A percentile compares a stretch with the other conserved stretches of the same genome.
Conservation (phyloP, 2,113 vertebrate genomes). For the Meleagris gallopavo region DNA sequence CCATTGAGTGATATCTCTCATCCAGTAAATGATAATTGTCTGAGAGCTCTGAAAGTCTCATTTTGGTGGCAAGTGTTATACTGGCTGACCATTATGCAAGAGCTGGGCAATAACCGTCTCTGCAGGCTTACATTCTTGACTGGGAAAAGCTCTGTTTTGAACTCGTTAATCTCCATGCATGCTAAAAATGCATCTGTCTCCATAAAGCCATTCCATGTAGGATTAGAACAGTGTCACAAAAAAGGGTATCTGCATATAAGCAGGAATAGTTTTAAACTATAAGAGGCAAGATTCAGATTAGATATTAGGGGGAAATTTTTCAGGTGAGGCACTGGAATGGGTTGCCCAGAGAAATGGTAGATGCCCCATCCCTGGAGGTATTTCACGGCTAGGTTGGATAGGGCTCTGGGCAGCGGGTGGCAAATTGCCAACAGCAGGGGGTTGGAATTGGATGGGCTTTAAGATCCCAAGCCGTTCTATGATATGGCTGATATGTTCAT, state of each 20-base stretch:
- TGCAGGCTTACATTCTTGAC: background rate
- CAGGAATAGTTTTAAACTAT: too few species aligned
- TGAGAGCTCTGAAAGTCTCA: background rate
- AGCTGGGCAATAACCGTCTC: background rate
- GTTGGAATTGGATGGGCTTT: too few species aligned
- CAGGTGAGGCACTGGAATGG: too few species aligned
- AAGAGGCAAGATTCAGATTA: too few species aligned
- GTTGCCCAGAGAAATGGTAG: too few species aligned
- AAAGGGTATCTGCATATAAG: conserved; percentile 4
- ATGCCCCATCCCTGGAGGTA: too few species aligned
- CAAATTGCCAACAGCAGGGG: too few species aligned
- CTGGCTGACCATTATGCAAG: background rate
- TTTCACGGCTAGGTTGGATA: too few species aligned
- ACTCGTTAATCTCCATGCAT: background rate
- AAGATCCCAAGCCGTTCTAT: too few species aligned
- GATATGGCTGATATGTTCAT: background rate
- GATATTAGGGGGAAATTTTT: too few species aligned
- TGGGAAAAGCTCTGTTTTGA: background rate
- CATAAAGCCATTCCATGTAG: background rate
- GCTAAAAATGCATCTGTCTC: background rate
- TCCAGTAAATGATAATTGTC: background rate
- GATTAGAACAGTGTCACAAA: conserved; percentile 13
- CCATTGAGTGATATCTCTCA: background rate
- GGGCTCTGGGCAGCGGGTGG: too few species aligned
- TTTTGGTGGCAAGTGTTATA: background rate